These are phyloP conservation scores for Drosophila formosana DNA, from an alignment of 2,888 invertebrate genomes.

Conservation along the genomic window DNA sequence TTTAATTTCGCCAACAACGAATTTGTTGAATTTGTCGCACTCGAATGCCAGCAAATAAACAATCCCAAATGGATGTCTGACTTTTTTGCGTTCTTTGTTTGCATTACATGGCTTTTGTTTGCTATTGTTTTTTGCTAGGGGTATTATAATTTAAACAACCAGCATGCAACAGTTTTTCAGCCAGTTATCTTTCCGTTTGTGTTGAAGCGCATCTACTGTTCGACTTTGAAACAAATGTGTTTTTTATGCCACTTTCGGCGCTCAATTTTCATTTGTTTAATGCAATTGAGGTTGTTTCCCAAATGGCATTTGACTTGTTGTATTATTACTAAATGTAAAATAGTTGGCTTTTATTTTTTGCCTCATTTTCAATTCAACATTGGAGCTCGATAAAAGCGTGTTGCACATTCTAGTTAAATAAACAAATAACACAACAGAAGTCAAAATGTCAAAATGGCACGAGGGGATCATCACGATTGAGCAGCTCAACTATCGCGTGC, in stretches of 20 bases:
- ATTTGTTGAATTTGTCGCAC: constrained; percentile 27
- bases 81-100: constrained; percentile 2
- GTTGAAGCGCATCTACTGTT: not conserved
- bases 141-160: not conserved
- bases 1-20: constrained; percentile 54
- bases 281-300: constrained; percentile 14
- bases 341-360: constrained; percentile 1
- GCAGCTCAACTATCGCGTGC: constrained; percentile 36
- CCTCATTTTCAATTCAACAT: not conserved
- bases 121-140: not conserved
- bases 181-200: not conserved
- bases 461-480: constrained; percentile 37
- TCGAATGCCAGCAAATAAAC: constrained; percentile 50
- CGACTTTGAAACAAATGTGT: no score
- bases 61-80: constrained; percentile 16
- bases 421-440: not conserved
- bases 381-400: not conserved
- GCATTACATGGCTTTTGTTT: constrained; percentile 14
- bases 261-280: constrained; percentile 15
- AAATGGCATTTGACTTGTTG: not conserved
- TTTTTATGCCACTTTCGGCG: not conserved
- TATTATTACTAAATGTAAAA: not conserved
- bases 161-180: not conserved
- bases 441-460: not conserved
- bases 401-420: not conserved